A percentile compares a stretch with the other conserved stretches of the same genome.
These are phyloP conservation scores for Heteronetta atricapilla DNA, from an alignment of 2,113 vertebrate genomes.

Conservation along the genomic window DNA sequence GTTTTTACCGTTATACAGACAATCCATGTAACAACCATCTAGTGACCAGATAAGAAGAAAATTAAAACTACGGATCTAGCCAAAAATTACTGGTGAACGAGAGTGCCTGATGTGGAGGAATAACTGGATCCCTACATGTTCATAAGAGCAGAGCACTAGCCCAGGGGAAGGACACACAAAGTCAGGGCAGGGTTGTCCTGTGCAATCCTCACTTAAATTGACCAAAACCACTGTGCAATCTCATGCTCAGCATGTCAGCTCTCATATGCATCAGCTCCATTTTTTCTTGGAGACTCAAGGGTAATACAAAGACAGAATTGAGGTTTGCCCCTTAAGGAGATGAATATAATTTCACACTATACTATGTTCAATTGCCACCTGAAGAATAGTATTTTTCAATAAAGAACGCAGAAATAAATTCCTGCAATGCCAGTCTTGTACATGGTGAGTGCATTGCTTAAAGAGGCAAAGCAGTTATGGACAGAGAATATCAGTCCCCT, in stretches of 20 bases:
- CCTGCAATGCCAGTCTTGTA: not conserved
- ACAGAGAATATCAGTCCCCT: slow-evolving; percentile 18
- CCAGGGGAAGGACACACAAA: slow-evolving; percentile 11
- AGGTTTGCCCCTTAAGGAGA: not conserved
- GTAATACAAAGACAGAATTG: slow-evolving; percentile 2
- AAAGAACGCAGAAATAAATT: not conserved
- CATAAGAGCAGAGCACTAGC: not conserved
- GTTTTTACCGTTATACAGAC: not conserved
- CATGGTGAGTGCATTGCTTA: not conserved
- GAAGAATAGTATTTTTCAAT: not conserved
- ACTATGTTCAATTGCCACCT: slow-evolving; percentile 35
- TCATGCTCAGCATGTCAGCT: not conserved
- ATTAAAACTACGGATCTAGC: not conserved
- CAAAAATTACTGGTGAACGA: not conserved
- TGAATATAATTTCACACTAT: not conserved
- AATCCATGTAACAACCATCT: not conserved
- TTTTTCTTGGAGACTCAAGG: not conserved
- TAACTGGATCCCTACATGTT: fast-evolving
- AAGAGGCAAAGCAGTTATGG: not conserved
- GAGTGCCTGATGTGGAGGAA: not conserved
- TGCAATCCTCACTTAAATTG: not conserved
- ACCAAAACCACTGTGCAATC: slow-evolving; percentile 28
- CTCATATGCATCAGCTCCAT: not conserved
- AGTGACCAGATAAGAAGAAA: not conserved
- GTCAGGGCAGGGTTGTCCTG: not conserved